Evolutionary conservation across 2,113 vertebrate species (phyloP).

Genomic region (Sphaerodactylus townsendi): DNA sequence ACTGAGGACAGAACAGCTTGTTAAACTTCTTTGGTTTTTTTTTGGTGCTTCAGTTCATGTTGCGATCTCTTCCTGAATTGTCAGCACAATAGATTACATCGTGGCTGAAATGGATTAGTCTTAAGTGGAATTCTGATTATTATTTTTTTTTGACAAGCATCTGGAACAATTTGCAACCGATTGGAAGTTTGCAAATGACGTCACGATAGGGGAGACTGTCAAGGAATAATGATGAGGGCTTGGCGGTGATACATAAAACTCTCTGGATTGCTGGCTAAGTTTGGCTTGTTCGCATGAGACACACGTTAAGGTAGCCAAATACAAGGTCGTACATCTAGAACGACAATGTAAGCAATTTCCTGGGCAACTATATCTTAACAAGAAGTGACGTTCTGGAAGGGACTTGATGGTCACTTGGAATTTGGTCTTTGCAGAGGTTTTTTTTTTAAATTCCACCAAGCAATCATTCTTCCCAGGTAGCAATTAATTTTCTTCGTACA

Average conservation of each 20-base stretch:
- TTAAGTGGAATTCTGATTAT: neutral
- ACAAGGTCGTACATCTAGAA: constrained; percentile 15
- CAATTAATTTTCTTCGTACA: neutral
- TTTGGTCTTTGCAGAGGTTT: neutral
- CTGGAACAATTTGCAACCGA: neutral
- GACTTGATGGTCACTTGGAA: neutral
- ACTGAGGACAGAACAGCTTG: neutral
- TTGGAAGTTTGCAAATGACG: constrained; percentile 6
- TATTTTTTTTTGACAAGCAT: constrained; percentile 8
- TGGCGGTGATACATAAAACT: neutral
- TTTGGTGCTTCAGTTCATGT: no score
- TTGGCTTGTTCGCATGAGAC: neutral
- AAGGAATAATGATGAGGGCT: constrained; percentile 1
- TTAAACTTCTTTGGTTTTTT: no score
- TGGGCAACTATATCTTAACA: neutral
- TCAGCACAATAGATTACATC: neutral
- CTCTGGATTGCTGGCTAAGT: neutral
- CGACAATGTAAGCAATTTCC: neutral
- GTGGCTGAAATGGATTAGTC: neutral
- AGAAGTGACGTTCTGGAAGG: neutral
- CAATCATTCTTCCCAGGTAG: neutral
- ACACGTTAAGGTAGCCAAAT: neutral
- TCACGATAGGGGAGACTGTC: neutral
- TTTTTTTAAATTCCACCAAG: neutral
- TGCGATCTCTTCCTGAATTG: neutral